These are phyloP conservation scores for Sorex araneus DNA, from an alignment of 2,113 vertebrate species.

Conservation along the genomic window DNA sequence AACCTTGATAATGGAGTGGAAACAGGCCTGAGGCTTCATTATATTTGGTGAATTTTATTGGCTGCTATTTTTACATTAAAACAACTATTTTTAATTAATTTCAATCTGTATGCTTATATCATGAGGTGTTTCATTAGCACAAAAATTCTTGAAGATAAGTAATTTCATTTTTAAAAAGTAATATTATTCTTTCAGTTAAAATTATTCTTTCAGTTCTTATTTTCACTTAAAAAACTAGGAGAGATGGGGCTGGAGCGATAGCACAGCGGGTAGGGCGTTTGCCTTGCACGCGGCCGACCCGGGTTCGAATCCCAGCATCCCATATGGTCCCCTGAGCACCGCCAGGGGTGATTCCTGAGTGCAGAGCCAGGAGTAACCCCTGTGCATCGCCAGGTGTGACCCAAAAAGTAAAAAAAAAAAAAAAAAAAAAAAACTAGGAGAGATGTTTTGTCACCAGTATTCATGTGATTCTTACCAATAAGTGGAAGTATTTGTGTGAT, in stretches of 20 bases:
- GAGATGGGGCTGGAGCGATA: no score
- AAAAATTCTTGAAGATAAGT: neutral
- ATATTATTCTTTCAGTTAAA: no score
- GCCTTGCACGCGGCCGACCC: no score
- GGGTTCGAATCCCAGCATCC: no score
- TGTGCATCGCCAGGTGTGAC: no score
- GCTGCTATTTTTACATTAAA: neutral
- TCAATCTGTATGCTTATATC: slow-evolving; percentile 1
- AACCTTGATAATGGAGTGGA: neutral
- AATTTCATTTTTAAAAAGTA: neutral
- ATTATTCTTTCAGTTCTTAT: neutral
- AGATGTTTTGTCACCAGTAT: neutral
- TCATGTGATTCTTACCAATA: neutral
- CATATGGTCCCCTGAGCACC: no score
- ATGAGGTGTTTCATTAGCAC: neutral
- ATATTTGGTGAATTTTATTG: neutral
- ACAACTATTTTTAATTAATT: neutral
- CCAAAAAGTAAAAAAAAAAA: no score
- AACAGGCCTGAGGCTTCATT: neutral
- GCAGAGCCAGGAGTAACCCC: no score
- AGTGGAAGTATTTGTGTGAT: neutral
- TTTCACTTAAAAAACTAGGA: slow-evolving; percentile 14
- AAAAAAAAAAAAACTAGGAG: neutral
- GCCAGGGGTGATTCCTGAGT: no score
- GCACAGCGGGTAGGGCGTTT: no score